Conservation (phyloP, 2,888 invertebrate species). For the Anoplius nigerrimus region DNA sequence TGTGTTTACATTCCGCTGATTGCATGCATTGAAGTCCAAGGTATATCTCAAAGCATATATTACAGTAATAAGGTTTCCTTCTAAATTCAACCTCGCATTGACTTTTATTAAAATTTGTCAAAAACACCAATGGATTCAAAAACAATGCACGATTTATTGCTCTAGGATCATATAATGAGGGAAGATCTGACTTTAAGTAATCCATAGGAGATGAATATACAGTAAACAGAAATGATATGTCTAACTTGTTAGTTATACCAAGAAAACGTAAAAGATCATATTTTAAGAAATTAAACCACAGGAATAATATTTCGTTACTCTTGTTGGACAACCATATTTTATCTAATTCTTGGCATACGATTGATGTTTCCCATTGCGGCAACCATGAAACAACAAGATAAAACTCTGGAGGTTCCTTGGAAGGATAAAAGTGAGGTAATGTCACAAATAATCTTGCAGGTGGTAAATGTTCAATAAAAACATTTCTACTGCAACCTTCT, state of each 20-base stretch:
- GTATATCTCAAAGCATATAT: constrained; percentile 54
- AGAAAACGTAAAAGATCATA: constrained; percentile 51
- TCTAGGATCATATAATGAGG: constrained; percentile 43
- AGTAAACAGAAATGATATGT: constrained; percentile 52
- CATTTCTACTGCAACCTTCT: constrained; percentile 5
- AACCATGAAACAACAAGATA: constrained; percentile 57
- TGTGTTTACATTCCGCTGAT: constrained; percentile 51
- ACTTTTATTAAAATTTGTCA: constrained; percentile 38
- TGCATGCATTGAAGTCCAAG: constrained; percentile 51
- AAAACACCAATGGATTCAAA: constrained; percentile 45
- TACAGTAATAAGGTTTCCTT: constrained; percentile 45
- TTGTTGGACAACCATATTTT: constrained; percentile 58
- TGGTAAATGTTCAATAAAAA: constrained; percentile 55
- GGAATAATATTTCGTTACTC: constrained; percentile 60
- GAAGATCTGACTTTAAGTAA: constrained; percentile 25
- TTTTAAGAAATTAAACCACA: constrained; percentile 61
- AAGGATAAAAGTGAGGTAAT: constrained; percentile 59
- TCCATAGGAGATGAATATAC: constrained; percentile 29
- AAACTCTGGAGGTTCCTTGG: constrained; percentile 51
- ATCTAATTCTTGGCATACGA: constrained; percentile 58
- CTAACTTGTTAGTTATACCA: constrained; percentile 44
- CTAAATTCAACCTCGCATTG: constrained; percentile 40
- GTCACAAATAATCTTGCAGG: constrained; percentile 47
- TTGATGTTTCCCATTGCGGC: constrained; percentile 53
- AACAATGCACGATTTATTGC: constrained; percentile 40